Evolutionary conservation across 1,140 invertebrate species (phyloP).

Genomic region (Drosophila bocki): DNA sequence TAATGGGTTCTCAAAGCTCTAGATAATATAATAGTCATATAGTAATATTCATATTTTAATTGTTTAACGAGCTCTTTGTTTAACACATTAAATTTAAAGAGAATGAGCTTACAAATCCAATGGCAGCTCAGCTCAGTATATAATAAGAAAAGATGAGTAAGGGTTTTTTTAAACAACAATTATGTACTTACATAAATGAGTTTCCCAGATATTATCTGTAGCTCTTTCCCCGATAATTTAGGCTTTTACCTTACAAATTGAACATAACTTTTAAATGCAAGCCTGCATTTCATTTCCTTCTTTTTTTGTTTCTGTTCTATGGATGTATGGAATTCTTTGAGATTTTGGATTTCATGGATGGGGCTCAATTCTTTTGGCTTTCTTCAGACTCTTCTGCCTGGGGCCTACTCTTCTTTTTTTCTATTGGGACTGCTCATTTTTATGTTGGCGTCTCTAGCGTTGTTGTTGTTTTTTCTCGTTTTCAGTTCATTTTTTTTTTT

Average conservation of each 20-base stretch:
- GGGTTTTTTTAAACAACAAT: not conserved
- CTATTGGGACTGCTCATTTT: slow-evolving; percentile 4
- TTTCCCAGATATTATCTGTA: slow-evolving; percentile 10
- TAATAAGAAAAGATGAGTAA: slow-evolving; percentile 7
- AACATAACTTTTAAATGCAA: slow-evolving; percentile 1
- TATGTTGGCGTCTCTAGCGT: slow-evolving; percentile 2
- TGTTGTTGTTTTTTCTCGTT: slow-evolving; percentile 13
- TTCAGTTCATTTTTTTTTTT: slow-evolving; percentile 36
- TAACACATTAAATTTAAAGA: not conserved
- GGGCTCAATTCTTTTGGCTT: slow-evolving; percentile 9
- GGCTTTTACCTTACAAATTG: not conserved
- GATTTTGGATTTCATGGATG: slow-evolving; percentile 1
- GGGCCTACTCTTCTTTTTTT: slow-evolving; percentile 3
- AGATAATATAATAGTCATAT: not conserved
- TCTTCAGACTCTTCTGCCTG: slow-evolving; percentile 29
- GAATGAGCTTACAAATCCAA: not conserved
- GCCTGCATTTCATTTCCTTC: not conserved
- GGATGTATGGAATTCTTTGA: not conserved
- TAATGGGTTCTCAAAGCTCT: not conserved
- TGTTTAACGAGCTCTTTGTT: not conserved
- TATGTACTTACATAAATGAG: not conserved
- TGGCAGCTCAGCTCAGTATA: not conserved
- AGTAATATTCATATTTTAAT: not conserved
- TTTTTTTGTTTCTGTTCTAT: not conserved
- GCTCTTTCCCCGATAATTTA: not conserved